These are phyloP conservation scores for Scolopax mira DNA, from an alignment of 2,113 vertebrate species.

Conservation along the genomic window DNA sequence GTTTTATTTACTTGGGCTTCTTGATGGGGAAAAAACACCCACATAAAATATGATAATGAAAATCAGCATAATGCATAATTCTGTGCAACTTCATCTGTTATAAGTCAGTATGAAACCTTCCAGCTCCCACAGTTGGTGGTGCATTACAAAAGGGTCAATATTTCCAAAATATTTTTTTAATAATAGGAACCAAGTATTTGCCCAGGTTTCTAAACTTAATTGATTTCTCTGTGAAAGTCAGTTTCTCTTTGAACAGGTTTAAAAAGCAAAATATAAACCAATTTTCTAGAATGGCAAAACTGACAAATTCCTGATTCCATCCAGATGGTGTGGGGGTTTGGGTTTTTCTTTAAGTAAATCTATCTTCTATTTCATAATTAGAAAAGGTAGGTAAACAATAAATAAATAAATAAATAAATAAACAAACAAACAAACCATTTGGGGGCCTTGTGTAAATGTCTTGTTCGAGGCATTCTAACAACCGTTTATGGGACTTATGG, in stretches of 20 bases:
- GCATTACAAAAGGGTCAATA: neutral
- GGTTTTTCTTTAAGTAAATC: neutral
- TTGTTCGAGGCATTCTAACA: neutral
- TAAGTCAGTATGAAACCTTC: neutral
- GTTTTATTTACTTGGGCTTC: neutral
- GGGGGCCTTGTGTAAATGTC: neutral
- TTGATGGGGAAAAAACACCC: neutral
- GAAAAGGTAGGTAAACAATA: neutral
- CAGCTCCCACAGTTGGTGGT: neutral
- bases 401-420: neutral
- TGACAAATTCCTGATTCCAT: neutral
- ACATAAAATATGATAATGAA: slow-evolving; percentile 11
- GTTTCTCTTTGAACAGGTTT: neutral
- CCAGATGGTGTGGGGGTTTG: slow-evolving; percentile 46
- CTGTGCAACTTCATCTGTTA: neutral
- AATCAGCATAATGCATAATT: neutral
- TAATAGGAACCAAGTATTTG: neutral
- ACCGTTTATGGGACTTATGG: neutral
- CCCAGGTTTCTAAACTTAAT: neutral
- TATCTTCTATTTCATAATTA: neutral
- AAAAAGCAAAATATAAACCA: neutral
- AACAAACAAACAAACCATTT: neutral
- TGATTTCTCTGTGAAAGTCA: neutral
- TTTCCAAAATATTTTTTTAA: neutral
- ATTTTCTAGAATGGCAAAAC: neutral